Conservation (phyloP, 2,888 invertebrate species). For the Alloplasta piceator region DNA sequence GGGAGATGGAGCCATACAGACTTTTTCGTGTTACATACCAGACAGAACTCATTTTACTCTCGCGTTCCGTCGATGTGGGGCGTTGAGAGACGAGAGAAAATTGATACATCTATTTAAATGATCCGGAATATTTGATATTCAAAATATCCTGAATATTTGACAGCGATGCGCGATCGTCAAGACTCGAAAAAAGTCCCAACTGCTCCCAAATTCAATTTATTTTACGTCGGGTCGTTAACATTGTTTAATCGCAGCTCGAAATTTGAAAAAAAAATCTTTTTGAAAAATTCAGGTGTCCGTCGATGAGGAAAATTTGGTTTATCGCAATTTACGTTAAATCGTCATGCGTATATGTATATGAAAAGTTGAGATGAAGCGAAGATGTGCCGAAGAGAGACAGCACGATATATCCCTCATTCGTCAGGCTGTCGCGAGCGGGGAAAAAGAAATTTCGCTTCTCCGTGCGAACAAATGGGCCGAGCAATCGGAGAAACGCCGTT, state of each 20-base stretch:
- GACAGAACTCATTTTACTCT: constrained; percentile 15
- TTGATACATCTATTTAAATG: constrained; percentile 82
- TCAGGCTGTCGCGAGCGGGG: constrained; percentile 75
- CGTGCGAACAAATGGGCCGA: constrained; percentile 77
- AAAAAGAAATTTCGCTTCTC: constrained; percentile 72
- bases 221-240: no score
- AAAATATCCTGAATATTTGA: constrained; percentile 82
- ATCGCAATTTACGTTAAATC: constrained; percentile 5
- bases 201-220: no score
- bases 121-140: constrained; percentile 80
- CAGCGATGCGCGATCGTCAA: constrained; percentile 81
- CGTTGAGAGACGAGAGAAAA: constrained; percentile 53
- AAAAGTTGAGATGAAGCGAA: constrained; percentile 4
- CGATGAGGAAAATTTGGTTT: constrained; percentile 6
- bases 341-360: background rate
- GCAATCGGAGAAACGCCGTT: constrained; percentile 80
- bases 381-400: constrained; percentile 58
- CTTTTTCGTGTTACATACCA: background rate
- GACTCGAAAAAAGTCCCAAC: constrained; percentile 72
- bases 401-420: constrained; percentile 76
- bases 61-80: constrained; percentile 30
- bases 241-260: no score
- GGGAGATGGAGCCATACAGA: background rate
- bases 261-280: no score
- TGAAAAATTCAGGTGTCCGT: background rate